Conservation (phyloP, 2,888 invertebrate genomes). For the Camponotus fellah region DNA sequence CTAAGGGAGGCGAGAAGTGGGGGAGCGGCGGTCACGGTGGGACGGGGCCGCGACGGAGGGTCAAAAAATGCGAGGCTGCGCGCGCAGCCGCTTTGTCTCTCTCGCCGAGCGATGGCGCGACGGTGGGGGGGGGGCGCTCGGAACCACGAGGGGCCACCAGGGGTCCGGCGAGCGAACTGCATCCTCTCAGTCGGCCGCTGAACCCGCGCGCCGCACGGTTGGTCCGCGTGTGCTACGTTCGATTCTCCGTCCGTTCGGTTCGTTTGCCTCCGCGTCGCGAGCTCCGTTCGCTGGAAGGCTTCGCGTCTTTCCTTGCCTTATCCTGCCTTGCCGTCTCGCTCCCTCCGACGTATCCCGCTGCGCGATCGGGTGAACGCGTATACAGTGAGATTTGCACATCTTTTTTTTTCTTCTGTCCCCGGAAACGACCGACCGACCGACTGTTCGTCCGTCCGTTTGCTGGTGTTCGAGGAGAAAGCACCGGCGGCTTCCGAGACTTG, state of each 20-base stretch:
- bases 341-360: not conserved
- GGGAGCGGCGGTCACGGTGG: not conserved
- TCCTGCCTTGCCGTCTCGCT: not conserved
- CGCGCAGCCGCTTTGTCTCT: conserved; percentile 85
- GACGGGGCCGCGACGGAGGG: conserved; percentile 69
- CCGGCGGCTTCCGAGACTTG: not conserved
- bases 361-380: conserved; percentile 14
- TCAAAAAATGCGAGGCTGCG: conserved; percentile 83
- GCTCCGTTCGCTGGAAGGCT: conserved; percentile 40
- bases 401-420: conserved; percentile 11
- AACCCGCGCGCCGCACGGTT: conserved; percentile 84
- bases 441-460: conserved; percentile 25
- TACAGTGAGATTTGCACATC: conserved; percentile 27
- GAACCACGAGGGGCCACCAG: conserved; percentile 81
- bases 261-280: conserved; percentile 45
- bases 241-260: conserved; percentile 47
- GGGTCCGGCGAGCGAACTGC: conserved; percentile 82
- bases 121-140: conserved; percentile 64
- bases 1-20: conserved; percentile 73
- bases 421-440: not conserved
- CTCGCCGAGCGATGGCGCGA: conserved; percentile 62
- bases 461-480: conserved; percentile 54
- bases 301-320: not conserved
- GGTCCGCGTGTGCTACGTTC: conserved; percentile 55
- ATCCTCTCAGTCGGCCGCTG: conserved; percentile 86